Evolutionary conservation across 2,888 invertebrate genomes (phyloP), one percentile per base, ranked within the genome.

Genomic region (Andrena minutula): DNA sequence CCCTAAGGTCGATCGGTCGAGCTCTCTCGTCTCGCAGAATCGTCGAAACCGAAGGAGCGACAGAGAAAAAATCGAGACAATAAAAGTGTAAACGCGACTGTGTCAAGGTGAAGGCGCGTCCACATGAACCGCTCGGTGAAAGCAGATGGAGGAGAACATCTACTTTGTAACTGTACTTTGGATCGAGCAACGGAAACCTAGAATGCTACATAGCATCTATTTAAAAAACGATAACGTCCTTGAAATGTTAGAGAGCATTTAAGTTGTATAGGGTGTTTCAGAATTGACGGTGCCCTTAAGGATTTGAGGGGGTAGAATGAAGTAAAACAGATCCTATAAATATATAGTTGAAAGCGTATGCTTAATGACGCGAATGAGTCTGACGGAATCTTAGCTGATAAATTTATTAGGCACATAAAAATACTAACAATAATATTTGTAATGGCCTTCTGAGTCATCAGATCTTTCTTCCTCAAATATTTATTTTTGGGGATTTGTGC

Each of bases 31-130:
- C 41, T 53, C 28, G 5, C 32, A 71, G 28, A 61, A 58, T 32
- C 26, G 12, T 41, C 30, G 20, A 68, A 68, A 51, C 23, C 20
- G 47, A 63, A 53, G 32, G 56, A 71, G 28, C 35, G 53, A 76
- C 58, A 60, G 35, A 53, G 41, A 53, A 32, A 32, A 69, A 70
- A 58, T 41, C 35, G 61, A 69, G 63, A 76, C 71, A 80, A 80
- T 83, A 83, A 79, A 75, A 68, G 66, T 73, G 72, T 35, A 65
- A 72, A 72, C 75, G 82, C 84, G 89, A 92, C 91, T 89, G 89
- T 92, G 92, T 92, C 91, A 91, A 91, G 91, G 91, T 90, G 88
- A 91, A 91, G 91, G 89, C 86, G 89, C 91, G 90, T 90, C 86
- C 75, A 76, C 79, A 80, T 73, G 75, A 71, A 72, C 71, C 73